Evolutionary conservation across 2,888 invertebrate species (phyloP), one percentile per base, ranked within the genome.

Genomic region (Himalopsyche tibetana): DNA sequence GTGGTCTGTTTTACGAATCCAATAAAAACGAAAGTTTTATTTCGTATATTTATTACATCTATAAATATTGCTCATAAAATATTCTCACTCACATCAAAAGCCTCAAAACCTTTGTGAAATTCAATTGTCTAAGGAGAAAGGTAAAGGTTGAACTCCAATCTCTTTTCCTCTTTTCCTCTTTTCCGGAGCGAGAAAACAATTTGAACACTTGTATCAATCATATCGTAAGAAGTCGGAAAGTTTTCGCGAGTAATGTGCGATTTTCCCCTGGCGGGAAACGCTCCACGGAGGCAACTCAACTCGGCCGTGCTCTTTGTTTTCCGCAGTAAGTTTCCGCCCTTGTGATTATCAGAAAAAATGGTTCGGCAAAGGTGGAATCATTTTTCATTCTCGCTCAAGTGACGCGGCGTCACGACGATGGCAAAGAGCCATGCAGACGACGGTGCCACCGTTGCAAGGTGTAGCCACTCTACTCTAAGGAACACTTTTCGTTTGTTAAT

Each of bases 201-300:
- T 85, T 81, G 80, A 82, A 83, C 80, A 51, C 85, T 86, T 87
- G 87, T 86, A 88, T 88, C 88, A 88, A 88, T 88, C 88, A 88
- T 88, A 84, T 84, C 63, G 40, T 51, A 74, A 74, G 80, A 85
- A 87, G 86, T 86, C 42, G 86, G 84, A 86, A 88, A 85, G 85
- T 87, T 88, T 87, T 55, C 74, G 38, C 51, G 63, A 80, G 84
- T 81, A 80, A 82, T 69, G 79, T 83, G 82, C 82, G 40, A 82
- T 82, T 55, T 51, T 74, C 79, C 84, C 83, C 74, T 19, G 56
- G n/a, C 36, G 55, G 40, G 55, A 42, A 15, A 38, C 81, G n/a
- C 5, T 40, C 42, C 28, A 74, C 19, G 12, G 38, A 36, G 45
- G 80, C 40, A 80, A 11, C 40, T n/a, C 55, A 55, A 82, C 55